Percentiles rank a stretch among this genome's conserved stretches.
phyloP scores from a whole-genome alignment of 2,113 vertebrate genomes.

The Gambusia affinis region DNA sequence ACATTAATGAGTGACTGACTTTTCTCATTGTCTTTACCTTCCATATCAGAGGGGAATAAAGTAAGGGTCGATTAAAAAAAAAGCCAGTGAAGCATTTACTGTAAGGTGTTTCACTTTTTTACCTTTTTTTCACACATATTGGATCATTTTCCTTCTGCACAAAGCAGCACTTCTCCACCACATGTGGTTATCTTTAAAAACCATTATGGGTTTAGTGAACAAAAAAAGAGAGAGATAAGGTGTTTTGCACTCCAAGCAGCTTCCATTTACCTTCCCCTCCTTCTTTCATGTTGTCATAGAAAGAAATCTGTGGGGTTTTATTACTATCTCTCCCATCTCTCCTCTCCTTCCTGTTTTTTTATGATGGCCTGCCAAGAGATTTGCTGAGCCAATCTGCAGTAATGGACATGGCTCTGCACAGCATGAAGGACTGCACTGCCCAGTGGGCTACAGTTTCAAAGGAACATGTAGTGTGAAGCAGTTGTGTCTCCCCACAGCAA shows the following conservation, averaged over 20 bases:
- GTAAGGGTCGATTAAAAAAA: constrained; percentile 11
- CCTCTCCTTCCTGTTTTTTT: not conserved
- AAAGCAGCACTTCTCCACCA: constrained; percentile 29
- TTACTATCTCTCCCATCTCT: constrained; percentile 25
- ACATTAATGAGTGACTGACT: constrained; percentile 1
- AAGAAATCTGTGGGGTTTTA: constrained; percentile 54
- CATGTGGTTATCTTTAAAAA: constrained; percentile 44
- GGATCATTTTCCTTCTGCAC: constrained; percentile 32
- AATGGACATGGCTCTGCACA: constrained; percentile 53
- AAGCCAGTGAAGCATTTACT: constrained; percentile 15
- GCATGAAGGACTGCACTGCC: constrained; percentile 50
- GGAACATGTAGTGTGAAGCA: constrained; percentile 46
- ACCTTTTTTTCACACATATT: constrained; percentile 31
- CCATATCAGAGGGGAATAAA: not conserved
- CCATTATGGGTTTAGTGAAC: constrained; percentile 36
- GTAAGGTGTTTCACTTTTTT: constrained; percentile 35
- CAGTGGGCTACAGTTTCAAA: constrained; percentile 56
- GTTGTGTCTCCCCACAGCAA: constrained; percentile 28
- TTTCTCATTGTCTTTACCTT: not conserved
- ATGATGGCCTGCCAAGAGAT: constrained; percentile 44
- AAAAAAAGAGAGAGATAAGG: constrained; percentile 45
- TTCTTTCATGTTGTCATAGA: constrained; percentile 50
- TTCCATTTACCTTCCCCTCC: constrained; percentile 42
- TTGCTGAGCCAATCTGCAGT: constrained; percentile 48
- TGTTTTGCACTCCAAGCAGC: constrained; percentile 36